Evolutionary conservation across 2,888 invertebrate genomes (phyloP), one percentile per base, ranked within the genome.

Genomic region (Lampropteryx suffumata): DNA sequence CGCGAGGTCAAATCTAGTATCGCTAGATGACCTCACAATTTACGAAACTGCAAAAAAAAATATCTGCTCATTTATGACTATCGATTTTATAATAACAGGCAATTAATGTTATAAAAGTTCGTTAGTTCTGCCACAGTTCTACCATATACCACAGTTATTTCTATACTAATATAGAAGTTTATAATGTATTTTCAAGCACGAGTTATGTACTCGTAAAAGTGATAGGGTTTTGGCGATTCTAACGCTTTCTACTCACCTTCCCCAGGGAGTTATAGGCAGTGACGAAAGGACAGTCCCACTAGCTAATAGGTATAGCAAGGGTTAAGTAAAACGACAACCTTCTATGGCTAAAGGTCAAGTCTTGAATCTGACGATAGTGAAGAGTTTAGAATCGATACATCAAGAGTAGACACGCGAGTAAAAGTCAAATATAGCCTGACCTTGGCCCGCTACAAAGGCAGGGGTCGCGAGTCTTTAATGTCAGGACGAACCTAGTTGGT

Each of bases 351-450:
- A 46, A 51, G 56, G 49, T 54, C 56, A 47, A 41, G 51, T 46
- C 50, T 40, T 44, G 27, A 28, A 13, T 43, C 17, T 21, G 10
- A 12, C 36, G 42, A 54, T 55, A 45, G n/a, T 45, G 21, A 37
- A 57, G 51, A 45, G 45, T 48, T 43, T 27, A 27, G 32, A 37
- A 64, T 64, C 61, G 53, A 64, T 62, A 57, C 14, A 45, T 57
- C 39, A 55, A 59, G 57, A 56, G 44, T 24, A 37, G 50, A 51
- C 62, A 64, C 64, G 64, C 64, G 59, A 62, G 44, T 40, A 45
- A 57, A 42, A 50, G 52, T 50, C 50, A 45, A 54, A 55, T 41
- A 53, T 47, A 45, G 44, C 17, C 26, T 39, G 36, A 50, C 61
- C 61, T 57, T 61, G 61, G 50, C 59, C 50, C 11, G 50, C 35